Conservation (phyloP, 2,797 vertebrate genomes). For the Bradypus variegatus region DNA sequence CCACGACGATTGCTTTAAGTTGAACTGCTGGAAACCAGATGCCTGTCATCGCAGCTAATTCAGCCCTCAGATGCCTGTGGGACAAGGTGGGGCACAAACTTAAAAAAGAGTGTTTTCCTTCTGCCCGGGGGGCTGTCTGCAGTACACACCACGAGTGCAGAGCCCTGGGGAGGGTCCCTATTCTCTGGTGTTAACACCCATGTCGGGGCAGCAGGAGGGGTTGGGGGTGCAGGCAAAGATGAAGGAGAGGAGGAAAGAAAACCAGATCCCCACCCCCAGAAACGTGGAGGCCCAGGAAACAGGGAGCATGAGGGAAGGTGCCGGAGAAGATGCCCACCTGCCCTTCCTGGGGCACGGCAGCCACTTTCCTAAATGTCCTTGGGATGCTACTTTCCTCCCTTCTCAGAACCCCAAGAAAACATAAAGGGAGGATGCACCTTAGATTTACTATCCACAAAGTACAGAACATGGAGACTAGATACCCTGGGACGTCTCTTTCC, state of each 20-base stretch:
- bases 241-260: neutral
- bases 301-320: neutral
- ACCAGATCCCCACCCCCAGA: fast-evolving
- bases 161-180: no score
- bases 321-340: neutral
- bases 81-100: neutral
- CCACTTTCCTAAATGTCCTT: neutral
- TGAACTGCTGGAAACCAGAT: neutral
- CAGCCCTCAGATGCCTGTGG: neutral
- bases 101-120: neutral
- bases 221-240: neutral
- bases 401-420: neutral
- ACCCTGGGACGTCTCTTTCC: neutral
- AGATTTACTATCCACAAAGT: neutral
- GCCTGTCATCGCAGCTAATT: neutral
- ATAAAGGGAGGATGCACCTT: neutral
- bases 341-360: neutral
- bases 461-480: neutral
- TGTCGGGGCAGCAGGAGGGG: neutral
- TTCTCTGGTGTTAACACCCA: neutral
- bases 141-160: neutral
- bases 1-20: neutral
- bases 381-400: neutral
- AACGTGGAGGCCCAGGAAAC: no score
- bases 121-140: neutral